Evolutionary conservation across 2,797 vertebrate species (phyloP).

Genomic region (Enteromius viviparus): DNA sequence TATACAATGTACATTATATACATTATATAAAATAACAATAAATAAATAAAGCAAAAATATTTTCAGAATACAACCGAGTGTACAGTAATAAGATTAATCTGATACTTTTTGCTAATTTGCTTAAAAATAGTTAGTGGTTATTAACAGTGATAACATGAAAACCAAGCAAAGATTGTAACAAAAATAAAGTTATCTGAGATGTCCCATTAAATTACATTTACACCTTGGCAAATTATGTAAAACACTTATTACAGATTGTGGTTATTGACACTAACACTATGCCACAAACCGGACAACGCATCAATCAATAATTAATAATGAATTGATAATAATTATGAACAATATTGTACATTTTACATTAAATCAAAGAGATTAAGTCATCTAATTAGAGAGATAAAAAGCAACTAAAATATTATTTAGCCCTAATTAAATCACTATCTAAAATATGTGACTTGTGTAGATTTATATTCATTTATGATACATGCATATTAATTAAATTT

Average conservation of each 20-base stretch:
- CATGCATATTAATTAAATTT: conserved; percentile 53
- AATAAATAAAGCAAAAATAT: not conserved
- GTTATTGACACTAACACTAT: not conserved
- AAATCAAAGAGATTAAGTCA: conserved; percentile 45
- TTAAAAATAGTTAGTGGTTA: not conserved
- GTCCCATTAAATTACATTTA: not conserved
- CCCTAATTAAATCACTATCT: conserved; percentile 48
- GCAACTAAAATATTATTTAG: conserved; percentile 51
- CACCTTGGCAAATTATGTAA: not conserved
- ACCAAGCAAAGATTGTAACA: not conserved
- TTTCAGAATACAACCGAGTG: not conserved
- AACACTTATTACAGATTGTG: not conserved
- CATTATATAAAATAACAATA: too few species aligned
- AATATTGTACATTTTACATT: conserved; percentile 52
- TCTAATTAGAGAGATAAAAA: conserved; percentile 57
- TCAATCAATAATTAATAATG: not conserved
- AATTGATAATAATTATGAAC: conserved; percentile 11
- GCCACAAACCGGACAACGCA: not conserved
- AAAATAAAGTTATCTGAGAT: not conserved
- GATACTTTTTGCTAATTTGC: not conserved
- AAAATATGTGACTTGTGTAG: conserved; percentile 46
- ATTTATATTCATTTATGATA: conserved; percentile 54
- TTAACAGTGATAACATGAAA: not conserved
- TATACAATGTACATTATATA: too few species aligned
- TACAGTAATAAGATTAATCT: not conserved